Conservation (phyloP, 2,888 invertebrate species). For the Lasioglossum pauxillum region DNA sequence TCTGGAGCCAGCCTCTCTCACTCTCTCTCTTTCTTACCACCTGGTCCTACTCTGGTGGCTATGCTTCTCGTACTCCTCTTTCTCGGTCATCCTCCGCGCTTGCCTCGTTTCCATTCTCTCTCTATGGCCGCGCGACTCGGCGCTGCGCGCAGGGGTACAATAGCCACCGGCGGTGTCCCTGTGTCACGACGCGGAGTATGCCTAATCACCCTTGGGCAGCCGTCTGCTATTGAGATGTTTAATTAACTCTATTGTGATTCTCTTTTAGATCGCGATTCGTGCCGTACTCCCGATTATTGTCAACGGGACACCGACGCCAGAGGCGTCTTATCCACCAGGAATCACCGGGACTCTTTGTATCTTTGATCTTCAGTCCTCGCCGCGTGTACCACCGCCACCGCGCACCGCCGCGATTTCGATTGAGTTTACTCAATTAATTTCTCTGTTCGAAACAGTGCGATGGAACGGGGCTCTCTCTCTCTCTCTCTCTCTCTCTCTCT, state of each 20-base stretch:
- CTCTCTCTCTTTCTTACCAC: not conserved
- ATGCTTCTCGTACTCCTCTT: conserved; percentile 24
- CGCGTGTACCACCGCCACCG: not conserved
- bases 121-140: conserved; percentile 21
- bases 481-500: no score
- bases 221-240: conserved; percentile 83
- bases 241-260: conserved; percentile 82
- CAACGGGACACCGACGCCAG: conserved; percentile 47
- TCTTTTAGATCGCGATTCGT: conserved; percentile 65
- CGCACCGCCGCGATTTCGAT: conserved; percentile 17
- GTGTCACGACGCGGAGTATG: conserved; percentile 77
- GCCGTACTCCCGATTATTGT: conserved; percentile 66
- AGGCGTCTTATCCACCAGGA: conserved; percentile 56
- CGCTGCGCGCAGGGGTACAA: conserved; percentile 71
- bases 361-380: conserved; percentile 53
- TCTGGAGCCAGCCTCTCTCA: not conserved
- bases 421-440: conserved; percentile 50
- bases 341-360: conserved; percentile 46
- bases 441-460: not conserved
- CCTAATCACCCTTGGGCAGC: conserved; percentile 81
- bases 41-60: not conserved
- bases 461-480: not conserved
- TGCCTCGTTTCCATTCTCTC: conserved; percentile 30
- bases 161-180: conserved; percentile 78
- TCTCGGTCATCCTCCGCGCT: conserved; percentile 30